Evolutionary conservation across 2,113 vertebrate genomes (phyloP), one percentile per base, ranked within the genome.

Genomic region (Albula goreensis): DNA sequence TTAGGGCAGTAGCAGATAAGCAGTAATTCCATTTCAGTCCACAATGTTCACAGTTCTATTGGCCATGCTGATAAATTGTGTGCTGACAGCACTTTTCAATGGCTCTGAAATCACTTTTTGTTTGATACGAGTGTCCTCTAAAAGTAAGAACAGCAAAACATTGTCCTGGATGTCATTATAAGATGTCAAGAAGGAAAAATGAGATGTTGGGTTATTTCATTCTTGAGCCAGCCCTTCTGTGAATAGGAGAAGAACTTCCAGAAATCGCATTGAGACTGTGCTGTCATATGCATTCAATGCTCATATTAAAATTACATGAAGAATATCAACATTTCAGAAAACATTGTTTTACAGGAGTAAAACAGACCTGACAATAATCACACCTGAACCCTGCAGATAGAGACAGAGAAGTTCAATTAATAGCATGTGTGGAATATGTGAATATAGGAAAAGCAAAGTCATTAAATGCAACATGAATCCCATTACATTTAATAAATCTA

Each of bases 61-160:
- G 9, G 50, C 80, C 50, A 12, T 50, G 80, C 80, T 51, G 50
- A 81, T 80, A 15, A 13, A 17, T 22, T 81, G 49, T 17, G 17
- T n/a, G 57, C 57, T 17, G 49, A 15, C 19, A 51, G 80, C 17
- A 5, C 31, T 79, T 12, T 41, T 41, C 78, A 79, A 49, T 79
- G 78, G 78, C 41, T 51, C 50, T 81, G 19, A 49, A 52, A 81
- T 22, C 49, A n/a, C 15, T 81, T 52, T 51, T 81, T 53, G 51
- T 81, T 81, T 52, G 19, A 50, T 51, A 81, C 70, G 19, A 81
- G 22, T 53, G 80, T 81, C 50, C 49, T 52, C 49, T 81, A 52
- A 81, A 50, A 52, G 8, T 52, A 7, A 53, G 80, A 50, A 52
- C 19, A 81, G 51, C 50, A 19, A 53, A 50, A 10, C 50, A 10